Evolutionary conservation across 2,113 vertebrate genomes (phyloP), one percentile per base, ranked within the genome.

Genomic region (Tenrec ecaudatus): DNA sequence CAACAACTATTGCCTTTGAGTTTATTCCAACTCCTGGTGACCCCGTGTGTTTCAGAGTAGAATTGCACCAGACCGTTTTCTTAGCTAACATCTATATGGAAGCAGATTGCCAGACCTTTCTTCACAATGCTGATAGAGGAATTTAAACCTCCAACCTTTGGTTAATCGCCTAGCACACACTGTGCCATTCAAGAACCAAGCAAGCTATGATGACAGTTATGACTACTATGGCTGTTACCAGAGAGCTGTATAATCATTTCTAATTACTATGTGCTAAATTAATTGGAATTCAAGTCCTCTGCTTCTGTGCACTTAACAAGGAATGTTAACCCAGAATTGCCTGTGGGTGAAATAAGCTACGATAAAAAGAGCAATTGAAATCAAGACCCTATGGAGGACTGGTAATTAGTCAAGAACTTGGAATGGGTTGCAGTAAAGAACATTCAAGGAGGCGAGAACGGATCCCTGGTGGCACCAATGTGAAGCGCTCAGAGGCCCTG

Each of bases 361-460:
- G 29, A 78, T 16, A 53, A 73, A 83, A 62, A 27, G 6, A 80
- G 43, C 75, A 64, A 94, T 73, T 78, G 76, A 76, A 94, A 53
- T 47, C n/a, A 36, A 88, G n/a, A 2, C 6, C 31, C 31, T 0
- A 4, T 25, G 36, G 27, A n/a, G 58, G 33, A 83, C 15, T 62
- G 3, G 62, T 38, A 83, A 47, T 38, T 53, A 40, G 76, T 38
- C 47, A 58, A 88, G 71, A 23, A 79, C 29, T 85, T 43, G 66
- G 84, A 89, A 78, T 7, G 20, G 22, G 12, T 29, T 84, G 31
- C 3, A 40, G 8, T 75, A 88, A 83, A 47, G 19, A 11, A 7
- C 31, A 2, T 29, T 84, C 38, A 64, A 82, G n/a, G 20, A 64
- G 25, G 53, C 27, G 29, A 29, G 40, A 40, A 40, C 3, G 40